Conservation (phyloP, 1,140 invertebrate species). For the Drosophila sproati region DNA sequence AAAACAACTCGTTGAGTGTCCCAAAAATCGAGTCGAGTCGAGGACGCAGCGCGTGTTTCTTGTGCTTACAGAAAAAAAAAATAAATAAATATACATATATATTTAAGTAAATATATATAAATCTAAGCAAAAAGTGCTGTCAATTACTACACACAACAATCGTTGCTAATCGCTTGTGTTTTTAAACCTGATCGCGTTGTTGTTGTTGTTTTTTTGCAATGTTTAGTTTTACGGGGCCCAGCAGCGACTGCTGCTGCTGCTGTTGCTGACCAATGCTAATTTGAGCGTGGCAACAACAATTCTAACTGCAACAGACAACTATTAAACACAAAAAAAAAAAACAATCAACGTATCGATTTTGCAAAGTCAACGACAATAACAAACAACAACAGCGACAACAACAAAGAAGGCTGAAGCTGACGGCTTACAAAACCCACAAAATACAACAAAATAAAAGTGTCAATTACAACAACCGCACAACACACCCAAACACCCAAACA, state of each 20-base stretch:
- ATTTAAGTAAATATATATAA: not conserved
- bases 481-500: constrained; percentile 33
- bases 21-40: not conserved
- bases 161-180: not conserved
- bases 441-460: constrained; percentile 42
- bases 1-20: constrained; percentile 14
- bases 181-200: not conserved
- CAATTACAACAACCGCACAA: constrained; percentile 51
- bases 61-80: not conserved
- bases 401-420: not conserved
- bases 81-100: not conserved
- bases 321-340: constrained; percentile 21
- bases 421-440: constrained; percentile 28
- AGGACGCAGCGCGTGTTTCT: not conserved
- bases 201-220: constrained; percentile 17
- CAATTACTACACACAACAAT: not conserved
- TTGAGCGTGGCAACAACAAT: constrained; percentile 17
- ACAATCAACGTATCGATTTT: constrained; percentile 47
- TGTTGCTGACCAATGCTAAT: constrained; percentile 43
- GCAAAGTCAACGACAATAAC: constrained; percentile 16
- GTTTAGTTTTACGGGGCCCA: constrained; percentile 17
- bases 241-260: constrained; percentile 3
- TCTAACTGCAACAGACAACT: constrained; percentile 3
- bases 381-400: constrained; percentile 5
- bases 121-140: not conserved